Conservation (phyloP, 2,113 vertebrate species). For the Cephalopterus ornatus region DNA sequence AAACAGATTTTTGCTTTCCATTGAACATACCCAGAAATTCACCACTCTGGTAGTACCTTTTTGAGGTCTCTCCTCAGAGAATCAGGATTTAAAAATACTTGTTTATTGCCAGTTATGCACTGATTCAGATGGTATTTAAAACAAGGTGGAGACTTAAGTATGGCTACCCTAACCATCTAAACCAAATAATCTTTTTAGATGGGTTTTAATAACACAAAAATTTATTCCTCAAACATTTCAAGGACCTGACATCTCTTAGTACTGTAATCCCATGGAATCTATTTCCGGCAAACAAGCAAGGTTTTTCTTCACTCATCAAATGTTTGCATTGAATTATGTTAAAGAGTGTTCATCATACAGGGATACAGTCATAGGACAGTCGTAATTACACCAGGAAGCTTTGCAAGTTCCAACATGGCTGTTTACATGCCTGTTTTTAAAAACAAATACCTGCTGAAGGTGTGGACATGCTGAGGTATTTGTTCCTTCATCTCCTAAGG, state of each 20-base stretch:
- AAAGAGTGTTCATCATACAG: background rate
- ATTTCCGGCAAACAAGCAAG: background rate
- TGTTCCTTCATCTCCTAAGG: background rate
- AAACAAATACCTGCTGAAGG: conserved; percentile 40
- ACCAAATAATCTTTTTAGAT: background rate
- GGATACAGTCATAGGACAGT: background rate
- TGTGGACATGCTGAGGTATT: background rate
- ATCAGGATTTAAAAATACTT: background rate
- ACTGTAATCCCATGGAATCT: background rate
- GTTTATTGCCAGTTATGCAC: background rate
- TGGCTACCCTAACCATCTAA: background rate
- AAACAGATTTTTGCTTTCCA: background rate
- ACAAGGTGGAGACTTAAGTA: background rate
- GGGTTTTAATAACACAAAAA: background rate
- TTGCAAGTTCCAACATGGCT: background rate
- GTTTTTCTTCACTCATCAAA: background rate
- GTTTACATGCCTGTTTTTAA: conserved; percentile 21
- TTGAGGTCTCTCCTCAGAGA: background rate
- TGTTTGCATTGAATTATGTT: background rate
- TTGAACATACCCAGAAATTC: background rate
- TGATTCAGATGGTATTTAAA: background rate
- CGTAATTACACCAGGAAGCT: conserved; percentile 4
- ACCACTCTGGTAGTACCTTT: background rate
- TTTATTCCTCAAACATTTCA: background rate
- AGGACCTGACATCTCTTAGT: background rate